Evolutionary conservation across 2,888 invertebrate species (phyloP).

Genomic region (Epirrhoe alternata): DNA sequence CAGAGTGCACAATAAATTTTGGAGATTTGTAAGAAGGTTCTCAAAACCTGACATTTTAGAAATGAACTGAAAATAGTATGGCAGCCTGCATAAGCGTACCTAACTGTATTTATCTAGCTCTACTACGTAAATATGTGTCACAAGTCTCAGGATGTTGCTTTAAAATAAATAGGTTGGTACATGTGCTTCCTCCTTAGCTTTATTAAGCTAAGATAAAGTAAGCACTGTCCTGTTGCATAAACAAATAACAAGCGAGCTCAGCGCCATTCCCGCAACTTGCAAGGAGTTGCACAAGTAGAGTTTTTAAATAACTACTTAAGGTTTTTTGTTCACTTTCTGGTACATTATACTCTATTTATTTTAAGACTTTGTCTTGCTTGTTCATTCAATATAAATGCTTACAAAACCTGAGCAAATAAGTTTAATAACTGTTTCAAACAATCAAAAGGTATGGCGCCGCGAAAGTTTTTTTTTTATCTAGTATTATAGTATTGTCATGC

Average conservation of each 20-base stretch:
- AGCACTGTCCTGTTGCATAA: constrained; percentile 39
- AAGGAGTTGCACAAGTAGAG: constrained; percentile 5
- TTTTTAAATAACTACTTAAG: not conserved
- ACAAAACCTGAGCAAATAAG: no score
- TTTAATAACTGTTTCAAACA: no score
- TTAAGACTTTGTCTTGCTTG: no score
- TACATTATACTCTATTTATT: not conserved
- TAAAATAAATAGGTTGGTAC: constrained; percentile 10
- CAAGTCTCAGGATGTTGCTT: not conserved
- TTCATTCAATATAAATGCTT: no score
- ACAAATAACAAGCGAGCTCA: constrained; percentile 38
- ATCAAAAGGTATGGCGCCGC: no score
- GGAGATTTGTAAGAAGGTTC: not conserved
- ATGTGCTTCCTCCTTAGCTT: constrained; percentile 34
- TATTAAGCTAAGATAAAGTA: constrained; percentile 40
- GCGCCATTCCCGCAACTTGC: constrained; percentile 32
- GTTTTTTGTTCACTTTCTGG: not conserved
- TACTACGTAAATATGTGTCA: not conserved
- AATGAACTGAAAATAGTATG: not conserved
- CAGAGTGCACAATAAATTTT: not conserved
- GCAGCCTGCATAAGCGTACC: not conserved
- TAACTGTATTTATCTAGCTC: constrained; percentile 1
- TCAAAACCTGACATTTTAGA: not conserved
- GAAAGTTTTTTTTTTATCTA: no score
- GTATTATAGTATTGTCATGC: no score